phyloP scores from a whole-genome alignment of 2,888 invertebrate species.

The Scaeva pyrastri region DNA sequence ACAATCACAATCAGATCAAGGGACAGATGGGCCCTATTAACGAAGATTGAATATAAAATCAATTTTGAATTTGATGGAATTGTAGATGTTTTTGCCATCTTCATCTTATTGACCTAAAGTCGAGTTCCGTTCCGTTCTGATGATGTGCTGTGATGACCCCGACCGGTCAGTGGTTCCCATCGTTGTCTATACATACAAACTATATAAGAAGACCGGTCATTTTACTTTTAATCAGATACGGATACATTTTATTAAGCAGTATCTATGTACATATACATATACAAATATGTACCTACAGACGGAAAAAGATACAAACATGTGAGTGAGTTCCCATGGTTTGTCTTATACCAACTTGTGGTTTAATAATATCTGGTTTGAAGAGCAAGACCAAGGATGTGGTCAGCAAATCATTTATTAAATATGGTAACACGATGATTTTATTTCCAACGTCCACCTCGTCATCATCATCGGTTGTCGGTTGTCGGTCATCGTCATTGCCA shows the following conservation, averaged over 20 bases:
- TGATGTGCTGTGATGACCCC: no score
- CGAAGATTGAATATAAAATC: constrained; percentile 37
- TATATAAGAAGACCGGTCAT: neutral
- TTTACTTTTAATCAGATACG: constrained; percentile 35
- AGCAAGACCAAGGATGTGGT: constrained; percentile 37
- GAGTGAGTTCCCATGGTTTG: constrained; percentile 33
- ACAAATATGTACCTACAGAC: no score
- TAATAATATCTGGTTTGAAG: constrained; percentile 34
- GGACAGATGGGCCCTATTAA: constrained; percentile 32
- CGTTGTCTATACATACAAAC: neutral
- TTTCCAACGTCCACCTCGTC: constrained; percentile 30
- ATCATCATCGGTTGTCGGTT: neutral
- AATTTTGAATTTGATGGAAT: constrained; percentile 42
- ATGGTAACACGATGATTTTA: constrained; percentile 43
- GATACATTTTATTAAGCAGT: constrained; percentile 17
- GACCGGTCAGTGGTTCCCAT: neutral
- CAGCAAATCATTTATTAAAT: constrained; percentile 45
- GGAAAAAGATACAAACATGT: constrained; percentile 9
- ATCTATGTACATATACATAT: neutral
- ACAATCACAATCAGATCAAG: constrained; percentile 35
- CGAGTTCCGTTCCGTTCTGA: neutral
- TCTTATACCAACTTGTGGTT: constrained; percentile 30
- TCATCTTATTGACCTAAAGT: constrained; percentile 14
- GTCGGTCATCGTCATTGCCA: constrained; percentile 1
- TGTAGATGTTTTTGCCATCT: constrained; percentile 33